Percentiles rank a stretch among this genome's conserved stretches.
Evolutionary conservation across 2,888 invertebrate genomes (phyloP).

Genomic region (Nephrocerus scutellatus): DNA sequence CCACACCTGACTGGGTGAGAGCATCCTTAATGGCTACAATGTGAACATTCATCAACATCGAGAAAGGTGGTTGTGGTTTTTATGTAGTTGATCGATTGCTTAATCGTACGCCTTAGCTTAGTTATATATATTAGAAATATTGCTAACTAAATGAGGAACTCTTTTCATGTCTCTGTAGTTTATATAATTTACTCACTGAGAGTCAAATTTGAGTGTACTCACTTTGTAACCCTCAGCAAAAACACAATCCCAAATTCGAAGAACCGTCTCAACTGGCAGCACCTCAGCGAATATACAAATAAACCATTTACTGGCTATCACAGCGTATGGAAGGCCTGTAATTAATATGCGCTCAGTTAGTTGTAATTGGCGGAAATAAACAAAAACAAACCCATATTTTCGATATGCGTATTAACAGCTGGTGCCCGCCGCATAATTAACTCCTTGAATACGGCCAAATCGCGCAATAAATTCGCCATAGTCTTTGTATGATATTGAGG

Average conservation of each 20-base stretch:
- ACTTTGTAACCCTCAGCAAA: constrained; percentile 87
- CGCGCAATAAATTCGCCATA: constrained; percentile 83
- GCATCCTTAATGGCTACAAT: too few relatives aligned
- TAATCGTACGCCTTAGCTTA: too few relatives aligned
- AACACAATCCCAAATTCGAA: constrained; percentile 92
- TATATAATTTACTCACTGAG: background rate
- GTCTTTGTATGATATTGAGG: constrained; percentile 85
- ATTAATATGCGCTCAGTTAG: background rate
- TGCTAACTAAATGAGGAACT: too few relatives aligned
- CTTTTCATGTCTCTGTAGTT: too few relatives aligned
- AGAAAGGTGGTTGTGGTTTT: too few relatives aligned
- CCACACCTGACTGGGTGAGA: too few relatives aligned
- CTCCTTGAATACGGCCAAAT: constrained; percentile 84
- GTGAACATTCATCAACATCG: too few relatives aligned
- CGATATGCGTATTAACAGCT: constrained; percentile 72
- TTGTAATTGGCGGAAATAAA: background rate
- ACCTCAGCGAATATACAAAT: constrained; percentile 91
- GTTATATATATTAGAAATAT: too few relatives aligned
- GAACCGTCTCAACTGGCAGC: constrained; percentile 86
- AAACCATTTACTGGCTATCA: constrained; percentile 93
- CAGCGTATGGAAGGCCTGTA: constrained; percentile 78
- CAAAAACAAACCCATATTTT: constrained; percentile 56
- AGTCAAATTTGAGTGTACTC: constrained; percentile 1
- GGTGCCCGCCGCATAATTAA: constrained; percentile 77
- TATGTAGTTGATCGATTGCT: too few relatives aligned